Conservation (phyloP, 1,140 invertebrate species). For the Conopomorpha cramerella region DNA sequence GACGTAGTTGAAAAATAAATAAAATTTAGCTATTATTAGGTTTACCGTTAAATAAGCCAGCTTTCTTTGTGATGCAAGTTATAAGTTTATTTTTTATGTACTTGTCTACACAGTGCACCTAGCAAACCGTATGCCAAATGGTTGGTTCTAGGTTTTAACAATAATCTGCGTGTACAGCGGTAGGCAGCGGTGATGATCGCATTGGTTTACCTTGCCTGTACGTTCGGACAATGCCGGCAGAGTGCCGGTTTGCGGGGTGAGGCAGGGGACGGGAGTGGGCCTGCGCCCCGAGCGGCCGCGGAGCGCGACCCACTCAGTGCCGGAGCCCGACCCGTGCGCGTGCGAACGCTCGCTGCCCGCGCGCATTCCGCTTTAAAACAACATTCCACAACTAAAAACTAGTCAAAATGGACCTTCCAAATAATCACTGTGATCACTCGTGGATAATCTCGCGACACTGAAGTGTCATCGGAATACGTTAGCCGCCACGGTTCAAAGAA, state of each 20-base stretch:
- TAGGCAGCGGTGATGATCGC: conserved; percentile 57
- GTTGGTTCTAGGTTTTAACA: too few species aligned
- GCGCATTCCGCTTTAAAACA: conserved; percentile 8
- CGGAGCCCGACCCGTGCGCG: conserved; percentile 37
- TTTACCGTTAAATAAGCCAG: too few species aligned
- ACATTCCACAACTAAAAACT: conserved; percentile 21
- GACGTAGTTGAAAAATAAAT: too few species aligned
- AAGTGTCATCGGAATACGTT: conserved; percentile 27
- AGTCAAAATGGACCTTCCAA: conserved; percentile 13
- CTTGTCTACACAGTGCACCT: too few species aligned
- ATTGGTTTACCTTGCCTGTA: too few species aligned
- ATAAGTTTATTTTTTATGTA: too few species aligned
- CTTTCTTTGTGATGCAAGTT: too few species aligned
- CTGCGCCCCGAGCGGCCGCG: conserved; percentile 33
- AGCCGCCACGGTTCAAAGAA: conserved; percentile 50
- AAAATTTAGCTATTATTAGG: too few species aligned
- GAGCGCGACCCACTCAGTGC: conserved; percentile 25
- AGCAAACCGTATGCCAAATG: too few species aligned
- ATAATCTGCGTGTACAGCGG: too few species aligned
- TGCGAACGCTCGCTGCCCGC: conserved; percentile 41
- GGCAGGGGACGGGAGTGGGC: conserved; percentile 25
- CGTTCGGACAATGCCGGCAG: conserved; percentile 37
- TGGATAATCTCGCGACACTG: too few species aligned
- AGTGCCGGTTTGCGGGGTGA: conserved; percentile 23
- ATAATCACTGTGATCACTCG: conserved; percentile 20